Conservation (phyloP, 2,113 vertebrate genomes). For the Trichomycterus rosablanca region DNA sequence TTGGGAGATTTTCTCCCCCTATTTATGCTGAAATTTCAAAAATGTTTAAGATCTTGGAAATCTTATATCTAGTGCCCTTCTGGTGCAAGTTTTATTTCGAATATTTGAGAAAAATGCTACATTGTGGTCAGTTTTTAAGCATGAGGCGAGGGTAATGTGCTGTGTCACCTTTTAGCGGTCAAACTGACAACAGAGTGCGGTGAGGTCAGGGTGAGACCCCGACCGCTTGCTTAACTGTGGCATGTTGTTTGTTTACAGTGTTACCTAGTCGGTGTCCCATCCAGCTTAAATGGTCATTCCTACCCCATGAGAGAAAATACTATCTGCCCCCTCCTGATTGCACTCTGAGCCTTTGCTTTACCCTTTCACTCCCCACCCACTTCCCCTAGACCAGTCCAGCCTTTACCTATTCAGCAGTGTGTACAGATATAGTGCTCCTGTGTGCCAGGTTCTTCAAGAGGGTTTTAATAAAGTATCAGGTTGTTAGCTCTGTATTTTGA, state of each 20-base stretch:
- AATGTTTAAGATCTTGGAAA: no score
- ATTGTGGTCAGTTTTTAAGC: no score
- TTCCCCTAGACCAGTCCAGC: slow-evolving; percentile 10
- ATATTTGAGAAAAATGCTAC: no score
- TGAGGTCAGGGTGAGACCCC: slow-evolving; percentile 9
- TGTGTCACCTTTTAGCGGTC: no score
- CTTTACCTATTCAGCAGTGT: slow-evolving; percentile 12
- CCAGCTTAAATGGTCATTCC: slow-evolving; percentile 47
- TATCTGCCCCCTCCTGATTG: not conserved
- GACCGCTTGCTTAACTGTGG: slow-evolving; percentile 20
- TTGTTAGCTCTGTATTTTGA: not conserved
- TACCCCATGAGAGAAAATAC: slow-evolving; percentile 28
- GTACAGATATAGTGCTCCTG: slow-evolving; percentile 32
- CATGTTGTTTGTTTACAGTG: slow-evolving; percentile 60
- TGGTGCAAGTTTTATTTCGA: no score
- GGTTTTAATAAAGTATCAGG: slow-evolving; percentile 1
- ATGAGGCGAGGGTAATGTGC: no score
- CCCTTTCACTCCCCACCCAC: not conserved
- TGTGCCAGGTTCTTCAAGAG: slow-evolving; percentile 14
- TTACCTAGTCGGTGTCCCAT: slow-evolving; percentile 42
- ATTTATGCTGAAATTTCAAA: no score
- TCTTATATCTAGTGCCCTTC: no score
- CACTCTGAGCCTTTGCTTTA: slow-evolving; percentile 25
- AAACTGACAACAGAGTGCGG: no score
- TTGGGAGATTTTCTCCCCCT: no score